phyloP scores from a whole-genome alignment of 2,888 invertebrate species.

The Tinea trinotella region DNA sequence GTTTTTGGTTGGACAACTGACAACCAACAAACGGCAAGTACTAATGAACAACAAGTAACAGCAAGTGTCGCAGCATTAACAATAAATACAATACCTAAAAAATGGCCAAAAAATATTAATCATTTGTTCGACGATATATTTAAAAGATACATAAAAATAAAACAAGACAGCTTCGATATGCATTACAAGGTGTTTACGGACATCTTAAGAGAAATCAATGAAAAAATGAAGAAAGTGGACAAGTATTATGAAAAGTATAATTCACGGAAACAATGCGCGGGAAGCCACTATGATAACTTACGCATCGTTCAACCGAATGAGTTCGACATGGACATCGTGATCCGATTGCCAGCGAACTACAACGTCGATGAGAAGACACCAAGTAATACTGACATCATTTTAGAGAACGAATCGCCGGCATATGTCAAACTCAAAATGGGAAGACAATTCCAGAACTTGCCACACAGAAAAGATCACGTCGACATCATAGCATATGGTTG shows the following conservation, averaged over 20 bases:
- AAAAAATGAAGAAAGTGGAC: slow-evolving; percentile 46
- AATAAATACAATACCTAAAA: too few relatives aligned
- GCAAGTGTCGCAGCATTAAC: too few relatives aligned
- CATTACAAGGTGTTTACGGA: slow-evolving; percentile 43
- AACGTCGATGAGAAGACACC: neutral
- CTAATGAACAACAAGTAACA: too few relatives aligned
- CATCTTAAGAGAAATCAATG: slow-evolving; percentile 38
- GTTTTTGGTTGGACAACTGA: too few relatives aligned
- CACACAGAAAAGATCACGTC: slow-evolving; percentile 37
- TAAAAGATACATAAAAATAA: slow-evolving; percentile 37
- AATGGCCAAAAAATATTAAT: slow-evolving; percentile 35
- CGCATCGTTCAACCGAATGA: slow-evolving; percentile 72
- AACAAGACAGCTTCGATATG: slow-evolving; percentile 34
- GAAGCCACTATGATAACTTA: slow-evolving; percentile 73
- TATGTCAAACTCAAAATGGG: slow-evolving; percentile 58
- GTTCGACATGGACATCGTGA: slow-evolving; percentile 72
- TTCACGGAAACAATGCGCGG: slow-evolving; percentile 54
- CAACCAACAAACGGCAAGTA: too few relatives aligned
- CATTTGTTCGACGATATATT: slow-evolving; percentile 41
- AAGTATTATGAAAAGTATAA: slow-evolving; percentile 41
- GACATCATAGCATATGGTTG: slow-evolving; percentile 46
- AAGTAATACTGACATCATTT: slow-evolving; percentile 41
- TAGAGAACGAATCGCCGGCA: slow-evolving; percentile 50
- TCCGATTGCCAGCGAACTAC: slow-evolving; percentile 47
- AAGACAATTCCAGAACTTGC: slow-evolving; percentile 37